phyloP scores from a whole-genome alignment of 2,888 invertebrate genomes.

The Xestoiulus laeticollis region DNA sequence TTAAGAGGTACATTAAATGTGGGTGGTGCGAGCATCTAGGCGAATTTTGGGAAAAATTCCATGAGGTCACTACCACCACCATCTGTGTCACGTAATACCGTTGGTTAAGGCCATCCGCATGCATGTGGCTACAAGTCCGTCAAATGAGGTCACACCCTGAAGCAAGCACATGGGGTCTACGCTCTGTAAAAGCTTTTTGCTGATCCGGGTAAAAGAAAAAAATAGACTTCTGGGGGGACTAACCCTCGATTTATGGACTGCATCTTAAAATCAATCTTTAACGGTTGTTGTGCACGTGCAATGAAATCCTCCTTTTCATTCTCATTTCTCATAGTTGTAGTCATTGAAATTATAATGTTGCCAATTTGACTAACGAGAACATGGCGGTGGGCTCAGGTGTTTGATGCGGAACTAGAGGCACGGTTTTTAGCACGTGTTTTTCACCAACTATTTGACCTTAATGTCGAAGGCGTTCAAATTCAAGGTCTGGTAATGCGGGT shows the following conservation, averaged over 20 bases:
- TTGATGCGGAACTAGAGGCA: background rate
- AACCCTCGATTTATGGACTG: background rate
- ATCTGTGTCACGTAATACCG: background rate
- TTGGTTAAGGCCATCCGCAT: conserved; percentile 40
- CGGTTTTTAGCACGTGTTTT: background rate
- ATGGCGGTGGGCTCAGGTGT: background rate
- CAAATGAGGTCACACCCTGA: conserved; percentile 21
- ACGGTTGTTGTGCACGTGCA: background rate
- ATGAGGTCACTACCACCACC: conserved; percentile 32
- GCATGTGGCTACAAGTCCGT: background rate
- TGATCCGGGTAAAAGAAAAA: conserved; percentile 35
- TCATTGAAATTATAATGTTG: background rate
- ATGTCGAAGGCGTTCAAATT: background rate
- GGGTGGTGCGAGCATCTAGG: conserved; percentile 8
- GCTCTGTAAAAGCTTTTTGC: conserved; percentile 23
- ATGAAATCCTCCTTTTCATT: background rate
- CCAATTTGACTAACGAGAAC: background rate
- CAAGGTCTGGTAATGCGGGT: background rate
- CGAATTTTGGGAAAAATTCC: background rate
- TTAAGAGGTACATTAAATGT: background rate
- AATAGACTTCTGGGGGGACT: background rate
- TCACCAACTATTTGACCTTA: background rate
- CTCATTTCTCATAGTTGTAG: background rate
- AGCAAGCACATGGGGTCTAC: background rate
- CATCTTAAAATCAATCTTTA: background rate